These are phyloP conservation scores for Suillia variegata DNA, from an alignment of 2,888 invertebrate genomes.

Conservation along the genomic window DNA sequence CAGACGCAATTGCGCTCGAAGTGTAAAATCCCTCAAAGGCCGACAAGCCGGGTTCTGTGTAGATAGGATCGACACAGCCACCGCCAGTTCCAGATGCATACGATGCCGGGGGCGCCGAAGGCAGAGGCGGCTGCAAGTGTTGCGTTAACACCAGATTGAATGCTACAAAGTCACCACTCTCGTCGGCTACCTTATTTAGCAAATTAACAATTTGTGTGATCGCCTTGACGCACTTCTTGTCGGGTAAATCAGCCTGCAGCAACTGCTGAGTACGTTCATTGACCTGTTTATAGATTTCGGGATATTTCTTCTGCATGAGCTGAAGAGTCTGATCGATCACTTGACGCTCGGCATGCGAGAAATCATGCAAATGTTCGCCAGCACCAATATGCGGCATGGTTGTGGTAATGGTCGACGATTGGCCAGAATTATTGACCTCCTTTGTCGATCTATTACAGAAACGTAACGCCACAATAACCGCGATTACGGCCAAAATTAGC, in stretches of 20 bases:
- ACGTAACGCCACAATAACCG: constrained; percentile 25
- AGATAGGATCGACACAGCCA: constrained; percentile 49
- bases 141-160: constrained; percentile 48
- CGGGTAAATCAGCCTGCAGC: constrained; percentile 39
- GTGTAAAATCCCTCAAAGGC: constrained; percentile 30
- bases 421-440: neutral
- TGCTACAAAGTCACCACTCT: constrained; percentile 45
- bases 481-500: constrained; percentile 27
- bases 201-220: constrained; percentile 47
- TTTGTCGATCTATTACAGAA: constrained; percentile 9
- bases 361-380: constrained; percentile 38
- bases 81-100: constrained; percentile 10
- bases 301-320: constrained; percentile 45
- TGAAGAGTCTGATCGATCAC: constrained; percentile 46
- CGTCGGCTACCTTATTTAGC: constrained; percentile 40
- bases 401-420: constrained; percentile 2
- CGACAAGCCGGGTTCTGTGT: constrained; percentile 47
- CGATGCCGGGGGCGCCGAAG: constrained; percentile 34
- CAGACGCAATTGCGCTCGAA: constrained; percentile 23
- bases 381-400: neutral
- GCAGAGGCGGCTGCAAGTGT: constrained; percentile 41
- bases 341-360: constrained; percentile 43
- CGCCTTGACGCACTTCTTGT: constrained; percentile 46
- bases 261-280: constrained; percentile 42
- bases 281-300: constrained; percentile 45